Base-by-base conservation (phyloP, 1,140 invertebrate genomes). In the Drosophila novamexicana region DNA sequence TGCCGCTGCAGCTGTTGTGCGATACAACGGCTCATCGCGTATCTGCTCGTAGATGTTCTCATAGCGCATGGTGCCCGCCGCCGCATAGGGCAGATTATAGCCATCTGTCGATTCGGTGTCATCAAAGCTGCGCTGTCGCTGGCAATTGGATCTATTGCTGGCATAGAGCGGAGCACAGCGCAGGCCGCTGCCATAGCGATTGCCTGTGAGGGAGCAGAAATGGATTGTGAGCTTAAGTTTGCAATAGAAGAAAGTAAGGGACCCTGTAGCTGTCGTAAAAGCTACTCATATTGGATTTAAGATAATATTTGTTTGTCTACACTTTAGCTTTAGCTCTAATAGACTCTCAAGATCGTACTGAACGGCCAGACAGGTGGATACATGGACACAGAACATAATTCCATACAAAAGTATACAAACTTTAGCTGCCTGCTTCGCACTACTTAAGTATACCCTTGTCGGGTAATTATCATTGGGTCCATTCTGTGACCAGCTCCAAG, bases 31-130 rank as follows among this genome's bases (percentile, higher is more conserved):
- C 36, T 94, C 88, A 59, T 94, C 94, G 10, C 93, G 92, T 47
- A 94, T 93, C 40, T 93, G 92, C 78, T 94, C 94, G 72, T 94
- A 94, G 45, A 93, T 92, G 63, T 93, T 93, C 63, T 93, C 92
- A 66, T 91, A 92, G 32, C 91, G 84, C 74, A 91, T 75, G 3
- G 79, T 75, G 9, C 79, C 79, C 4, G 66, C 75, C 22, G 67
- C 44, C 32, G 70, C 58, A 61, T 84, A 76, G 32, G 90, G 75
- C 37, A 90, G 50, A 74, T 92, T 92, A 44, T 91, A 92, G 53
- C 91, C 91, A 69, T 92, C 89, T 3, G 90, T 91, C 14, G 92
- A 92, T 72, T 92, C 92, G 1, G 92, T 92, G 42, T 92, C 92
- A 49, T 92, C 92, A 6, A 92, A 92, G 65, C 91, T 92, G 16